These are phyloP conservation scores for Drosophila rellima DNA, from an alignment of 2,888 invertebrate genomes.

Conservation along the genomic window DNA sequence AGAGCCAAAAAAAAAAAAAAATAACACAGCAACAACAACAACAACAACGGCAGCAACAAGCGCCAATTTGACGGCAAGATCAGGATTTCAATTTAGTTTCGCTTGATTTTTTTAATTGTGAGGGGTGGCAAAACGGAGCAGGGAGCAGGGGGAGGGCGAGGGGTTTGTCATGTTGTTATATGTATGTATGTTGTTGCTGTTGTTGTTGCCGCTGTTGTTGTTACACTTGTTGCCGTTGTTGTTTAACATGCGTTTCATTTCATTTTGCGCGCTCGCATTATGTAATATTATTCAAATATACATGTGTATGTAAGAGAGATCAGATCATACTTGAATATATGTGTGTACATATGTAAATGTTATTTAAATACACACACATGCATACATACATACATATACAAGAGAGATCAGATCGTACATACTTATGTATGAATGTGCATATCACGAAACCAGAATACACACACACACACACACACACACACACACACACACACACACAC, in stretches of 20 bases:
- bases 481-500: constrained; percentile 7
- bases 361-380: too few relatives aligned
- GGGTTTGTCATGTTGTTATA: constrained; percentile 28
- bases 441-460: constrained; percentile 42
- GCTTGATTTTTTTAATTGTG: constrained; percentile 42
- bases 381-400: too few relatives aligned
- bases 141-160: neutral
- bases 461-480: constrained; percentile 25
- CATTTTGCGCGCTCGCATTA: constrained; percentile 64
- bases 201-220: constrained; percentile 13
- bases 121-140: constrained; percentile 10
- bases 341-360: too few relatives aligned
- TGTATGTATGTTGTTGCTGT: constrained; percentile 8
- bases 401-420: too few relatives aligned
- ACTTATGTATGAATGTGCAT: too few relatives aligned
- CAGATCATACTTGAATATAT: too few relatives aligned
- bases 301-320: constrained; percentile 28
- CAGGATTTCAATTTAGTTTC: constrained; percentile 74
- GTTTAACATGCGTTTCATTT: constrained; percentile 63
- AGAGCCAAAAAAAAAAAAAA: constrained; percentile 13
- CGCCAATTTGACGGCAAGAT: constrained; percentile 73
- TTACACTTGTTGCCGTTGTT: constrained; percentile 38
- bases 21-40: constrained; percentile 18
- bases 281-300: constrained; percentile 68
- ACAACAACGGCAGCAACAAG: constrained; percentile 38